Conservation (phyloP, 2,113 vertebrate species). For the Enhydra lutris region DNA sequence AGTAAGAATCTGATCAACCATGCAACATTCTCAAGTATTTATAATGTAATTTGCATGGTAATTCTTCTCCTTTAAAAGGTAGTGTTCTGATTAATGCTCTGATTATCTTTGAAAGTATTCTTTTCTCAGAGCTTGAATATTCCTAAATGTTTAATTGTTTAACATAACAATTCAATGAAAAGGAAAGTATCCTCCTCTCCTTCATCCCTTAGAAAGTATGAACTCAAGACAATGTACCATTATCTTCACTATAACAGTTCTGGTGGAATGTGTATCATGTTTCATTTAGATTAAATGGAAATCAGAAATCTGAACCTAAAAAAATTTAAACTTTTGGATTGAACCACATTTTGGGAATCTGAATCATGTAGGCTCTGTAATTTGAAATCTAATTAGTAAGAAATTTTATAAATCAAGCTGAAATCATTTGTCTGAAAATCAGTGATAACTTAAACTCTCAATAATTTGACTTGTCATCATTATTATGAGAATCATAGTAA, state of each 20-base stretch:
- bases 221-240: background rate
- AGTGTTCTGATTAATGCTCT: background rate
- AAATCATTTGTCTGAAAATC: background rate
- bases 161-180: background rate
- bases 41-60: background rate
- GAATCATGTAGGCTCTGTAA: background rate
- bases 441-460: background rate
- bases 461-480: background rate
- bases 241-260: background rate
- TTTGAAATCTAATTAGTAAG: background rate
- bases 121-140: background rate
- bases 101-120: background rate
- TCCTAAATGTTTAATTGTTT: background rate
- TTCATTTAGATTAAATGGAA: slow-evolving; percentile 4
- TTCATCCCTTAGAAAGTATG: background rate
- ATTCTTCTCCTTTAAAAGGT: background rate
- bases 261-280: background rate
- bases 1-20: background rate
- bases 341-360: background rate
- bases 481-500: background rate
- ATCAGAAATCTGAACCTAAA: background rate
- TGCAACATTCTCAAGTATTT: background rate
- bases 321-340: background rate
- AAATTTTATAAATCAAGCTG: slow-evolving; percentile 1
- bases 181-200: background rate